phyloP scores from a whole-genome alignment of 2,888 invertebrate species.

The Polymixis lichenea region DNA sequence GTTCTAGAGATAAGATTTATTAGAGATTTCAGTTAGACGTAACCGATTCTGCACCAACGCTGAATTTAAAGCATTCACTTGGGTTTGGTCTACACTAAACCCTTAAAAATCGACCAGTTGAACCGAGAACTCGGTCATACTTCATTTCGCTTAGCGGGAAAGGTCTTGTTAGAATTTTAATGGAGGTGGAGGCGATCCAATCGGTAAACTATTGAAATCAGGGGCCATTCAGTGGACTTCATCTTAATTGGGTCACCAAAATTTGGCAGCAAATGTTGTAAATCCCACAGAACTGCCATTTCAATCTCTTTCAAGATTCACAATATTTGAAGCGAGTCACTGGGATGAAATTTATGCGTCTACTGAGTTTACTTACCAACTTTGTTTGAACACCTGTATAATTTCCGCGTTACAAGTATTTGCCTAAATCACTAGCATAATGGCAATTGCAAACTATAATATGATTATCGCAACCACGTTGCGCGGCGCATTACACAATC shows the following conservation, averaged over 20 bases:
- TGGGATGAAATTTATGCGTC: slow-evolving; percentile 9
- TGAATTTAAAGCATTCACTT: slow-evolving; percentile 56
- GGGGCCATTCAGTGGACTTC: slow-evolving; percentile 4
- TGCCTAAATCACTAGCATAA: slow-evolving; percentile 12
- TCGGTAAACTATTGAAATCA: slow-evolving; percentile 26
- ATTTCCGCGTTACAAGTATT: slow-evolving; percentile 51
- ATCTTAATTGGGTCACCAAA: slow-evolving; percentile 1
- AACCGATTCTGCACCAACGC: slow-evolving; percentile 46
- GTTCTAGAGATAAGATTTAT: slow-evolving; percentile 60
- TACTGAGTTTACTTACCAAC: slow-evolving; percentile 22
- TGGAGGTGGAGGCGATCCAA: slow-evolving; percentile 5
- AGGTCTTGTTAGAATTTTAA: not conserved
- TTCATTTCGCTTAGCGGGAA: not conserved
- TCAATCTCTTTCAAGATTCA: not conserved
- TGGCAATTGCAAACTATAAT: slow-evolving; percentile 30
- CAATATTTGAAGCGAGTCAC: not conserved
- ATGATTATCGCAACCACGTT: not conserved
- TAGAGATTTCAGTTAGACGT: slow-evolving; percentile 27
- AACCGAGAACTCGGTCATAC: not conserved
- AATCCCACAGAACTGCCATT: not conserved
- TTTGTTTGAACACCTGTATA: slow-evolving; percentile 29
- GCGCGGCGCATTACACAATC: not conserved
- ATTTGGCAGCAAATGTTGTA: not conserved
- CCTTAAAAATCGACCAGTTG: not conserved
- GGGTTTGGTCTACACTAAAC: slow-evolving; percentile 2